Percentiles rank a stretch among this genome's conserved stretches.
Evolutionary conservation across 2,888 invertebrate species (phyloP).

Genomic region (Psylliodes chrysocephalus): DNA sequence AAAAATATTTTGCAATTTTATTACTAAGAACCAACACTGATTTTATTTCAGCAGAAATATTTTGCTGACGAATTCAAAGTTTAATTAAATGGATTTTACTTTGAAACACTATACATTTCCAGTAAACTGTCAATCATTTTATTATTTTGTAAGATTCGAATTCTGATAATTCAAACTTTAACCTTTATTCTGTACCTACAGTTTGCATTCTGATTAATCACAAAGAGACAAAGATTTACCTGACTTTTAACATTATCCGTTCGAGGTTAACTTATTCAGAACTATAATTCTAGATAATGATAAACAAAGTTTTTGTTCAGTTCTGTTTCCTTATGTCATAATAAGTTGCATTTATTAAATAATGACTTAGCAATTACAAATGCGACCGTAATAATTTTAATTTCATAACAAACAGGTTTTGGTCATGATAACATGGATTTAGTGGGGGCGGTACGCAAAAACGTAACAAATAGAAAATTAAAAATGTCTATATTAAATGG

Average conservation of each 20-base stretch:
- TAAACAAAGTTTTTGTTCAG: constrained; percentile 17
- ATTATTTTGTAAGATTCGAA: too few species aligned
- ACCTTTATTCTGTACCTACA: not conserved
- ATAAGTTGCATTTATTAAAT: constrained; percentile 17
- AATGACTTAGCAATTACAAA: constrained; percentile 20
- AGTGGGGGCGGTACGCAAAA: not conserved
- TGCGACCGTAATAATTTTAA: constrained; percentile 16
- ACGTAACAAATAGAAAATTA: too few species aligned
- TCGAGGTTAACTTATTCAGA: constrained; percentile 14
- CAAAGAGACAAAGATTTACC: constrained; percentile 2
- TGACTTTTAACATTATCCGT: not conserved
- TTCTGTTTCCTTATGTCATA: constrained; percentile 22
- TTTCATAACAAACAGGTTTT: constrained; percentile 12
- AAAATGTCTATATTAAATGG: too few species aligned
- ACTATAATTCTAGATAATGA: constrained; percentile 15
- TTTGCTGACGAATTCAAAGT: too few species aligned
- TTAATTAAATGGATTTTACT: too few species aligned
- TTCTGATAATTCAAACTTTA: not conserved
- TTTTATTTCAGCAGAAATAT: too few species aligned
- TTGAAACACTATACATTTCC: too few species aligned
- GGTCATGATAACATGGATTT: constrained; percentile 6
- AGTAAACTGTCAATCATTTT: too few species aligned
- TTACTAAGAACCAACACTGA: too few species aligned
- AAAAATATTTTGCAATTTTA: too few species aligned
- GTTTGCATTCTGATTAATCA: not conserved